Percentiles rank a stretch among this genome's conserved stretches.
phyloP scores from a whole-genome alignment of 2,113 vertebrate species.

The Holacanthus passer region DNA sequence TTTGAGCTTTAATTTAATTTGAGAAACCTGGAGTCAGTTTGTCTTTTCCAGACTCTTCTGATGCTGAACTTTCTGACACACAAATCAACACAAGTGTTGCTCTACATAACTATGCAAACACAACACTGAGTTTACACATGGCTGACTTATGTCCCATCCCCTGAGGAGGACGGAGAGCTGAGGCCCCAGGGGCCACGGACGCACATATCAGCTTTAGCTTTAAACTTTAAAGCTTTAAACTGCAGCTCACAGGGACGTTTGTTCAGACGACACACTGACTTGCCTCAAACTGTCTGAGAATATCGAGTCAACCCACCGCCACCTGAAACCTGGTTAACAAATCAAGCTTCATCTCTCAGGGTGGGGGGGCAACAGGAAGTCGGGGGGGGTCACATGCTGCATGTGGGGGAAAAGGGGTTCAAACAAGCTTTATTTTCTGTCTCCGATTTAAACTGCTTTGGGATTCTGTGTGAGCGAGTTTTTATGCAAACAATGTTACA shows the following conservation, averaged over 20 bases:
- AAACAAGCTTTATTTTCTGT: neutral
- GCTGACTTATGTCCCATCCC: neutral
- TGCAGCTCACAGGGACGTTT: too few relatives aligned
- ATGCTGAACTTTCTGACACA: neutral
- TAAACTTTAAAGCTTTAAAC: too few relatives aligned
- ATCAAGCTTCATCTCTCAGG: neutral
- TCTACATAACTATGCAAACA: neutral
- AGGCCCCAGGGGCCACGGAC: neutral
- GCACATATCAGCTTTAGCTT: neutral
- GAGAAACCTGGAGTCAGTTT: neutral
- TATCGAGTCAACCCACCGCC: too few relatives aligned
- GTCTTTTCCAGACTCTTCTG: neutral
- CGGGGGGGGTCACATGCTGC: neutral
- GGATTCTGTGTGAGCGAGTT: slow-evolving; percentile 43
- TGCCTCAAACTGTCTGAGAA: too few relatives aligned
- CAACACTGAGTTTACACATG: neutral
- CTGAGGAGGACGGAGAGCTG: too few relatives aligned
- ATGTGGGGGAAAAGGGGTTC: too few relatives aligned
- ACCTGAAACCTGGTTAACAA: too few relatives aligned
- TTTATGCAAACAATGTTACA: slow-evolving; percentile 49
- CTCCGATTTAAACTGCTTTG: slow-evolving; percentile 30
- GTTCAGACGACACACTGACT: too few relatives aligned
- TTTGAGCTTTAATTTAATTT: too few relatives aligned
- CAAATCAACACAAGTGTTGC: too few relatives aligned
- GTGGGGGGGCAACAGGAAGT: neutral